Evolutionary conservation across 2,888 invertebrate species (phyloP).

Genomic region (Coelopa pilipes): DNA sequence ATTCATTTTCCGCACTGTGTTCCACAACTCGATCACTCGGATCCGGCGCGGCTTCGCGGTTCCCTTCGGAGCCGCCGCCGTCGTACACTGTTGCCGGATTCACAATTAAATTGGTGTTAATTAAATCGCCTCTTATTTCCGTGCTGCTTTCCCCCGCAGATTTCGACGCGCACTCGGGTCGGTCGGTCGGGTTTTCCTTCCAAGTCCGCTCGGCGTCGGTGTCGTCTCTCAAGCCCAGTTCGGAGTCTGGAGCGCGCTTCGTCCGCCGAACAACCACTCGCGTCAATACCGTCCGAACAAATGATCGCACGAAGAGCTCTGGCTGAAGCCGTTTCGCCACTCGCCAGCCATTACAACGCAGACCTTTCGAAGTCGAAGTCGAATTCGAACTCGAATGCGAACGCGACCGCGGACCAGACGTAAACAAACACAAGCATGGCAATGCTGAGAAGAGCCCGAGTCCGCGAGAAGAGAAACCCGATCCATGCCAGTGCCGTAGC

Average conservation of each 20-base stretch:
- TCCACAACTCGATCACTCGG: neutral
- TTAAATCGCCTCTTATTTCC: conserved; percentile 7
- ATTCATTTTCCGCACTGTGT: neutral
- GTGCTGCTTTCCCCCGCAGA: neutral
- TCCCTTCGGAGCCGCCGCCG: neutral
- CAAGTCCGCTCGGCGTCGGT: neutral
- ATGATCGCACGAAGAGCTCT: conserved; percentile 7
- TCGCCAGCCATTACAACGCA: neutral
- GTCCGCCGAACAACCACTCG: neutral
- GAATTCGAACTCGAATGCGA: conserved; percentile 22
- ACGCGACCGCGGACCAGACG: conserved; percentile 12
- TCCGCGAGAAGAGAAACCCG: neutral
- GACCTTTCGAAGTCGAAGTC: conserved; percentile 27
- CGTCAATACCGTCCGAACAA: conserved; percentile 10
- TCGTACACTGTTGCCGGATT: neutral
- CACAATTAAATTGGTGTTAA: conserved; percentile 7
- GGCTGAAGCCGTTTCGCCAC: neutral
- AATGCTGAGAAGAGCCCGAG: conserved; percentile 7
- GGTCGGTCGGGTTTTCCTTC: conserved; percentile 6
- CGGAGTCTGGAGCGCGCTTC: neutral
- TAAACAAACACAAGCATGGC: conserved; percentile 12
- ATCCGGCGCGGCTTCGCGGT: too few relatives aligned
- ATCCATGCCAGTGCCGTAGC: too few relatives aligned
- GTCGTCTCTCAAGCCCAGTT: neutral
- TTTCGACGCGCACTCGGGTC: neutral